Evolutionary conservation across 2,113 vertebrate genomes (phyloP).

Genomic region (Okapia johnstoni): DNA sequence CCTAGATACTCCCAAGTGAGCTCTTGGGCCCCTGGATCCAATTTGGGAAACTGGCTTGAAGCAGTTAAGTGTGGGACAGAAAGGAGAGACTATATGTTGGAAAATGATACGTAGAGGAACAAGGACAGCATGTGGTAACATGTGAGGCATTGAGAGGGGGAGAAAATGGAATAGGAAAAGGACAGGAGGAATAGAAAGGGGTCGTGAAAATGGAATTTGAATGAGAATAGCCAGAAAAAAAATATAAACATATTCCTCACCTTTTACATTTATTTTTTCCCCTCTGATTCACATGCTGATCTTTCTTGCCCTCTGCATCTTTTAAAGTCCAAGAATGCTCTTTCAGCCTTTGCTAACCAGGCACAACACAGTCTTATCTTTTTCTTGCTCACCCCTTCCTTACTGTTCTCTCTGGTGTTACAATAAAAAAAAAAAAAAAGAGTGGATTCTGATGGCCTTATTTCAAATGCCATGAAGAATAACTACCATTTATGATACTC

Average conservation of each 20-base stretch:
- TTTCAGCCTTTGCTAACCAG: neutral
- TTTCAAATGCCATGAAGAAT: neutral
- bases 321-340: neutral
- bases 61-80: neutral
- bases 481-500: neutral
- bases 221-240: neutral
- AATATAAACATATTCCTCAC: neutral
- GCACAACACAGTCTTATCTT: neutral
- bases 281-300: neutral
- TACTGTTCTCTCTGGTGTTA: neutral
- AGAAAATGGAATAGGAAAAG: neutral
- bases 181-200: neutral
- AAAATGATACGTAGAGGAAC: neutral
- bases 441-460: neutral
- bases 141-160: neutral
- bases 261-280: neutral
- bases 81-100: neutral
- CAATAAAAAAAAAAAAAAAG: neutral
- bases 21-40: neutral
- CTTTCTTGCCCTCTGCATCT: neutral
- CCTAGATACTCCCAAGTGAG: conserved; percentile 43
- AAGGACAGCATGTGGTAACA: neutral
- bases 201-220: neutral
- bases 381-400: neutral
- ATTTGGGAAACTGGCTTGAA: conserved; percentile 50